Evolutionary conservation across 2,797 vertebrate genomes (phyloP).

Genomic region (Trachurus trachurus): DNA sequence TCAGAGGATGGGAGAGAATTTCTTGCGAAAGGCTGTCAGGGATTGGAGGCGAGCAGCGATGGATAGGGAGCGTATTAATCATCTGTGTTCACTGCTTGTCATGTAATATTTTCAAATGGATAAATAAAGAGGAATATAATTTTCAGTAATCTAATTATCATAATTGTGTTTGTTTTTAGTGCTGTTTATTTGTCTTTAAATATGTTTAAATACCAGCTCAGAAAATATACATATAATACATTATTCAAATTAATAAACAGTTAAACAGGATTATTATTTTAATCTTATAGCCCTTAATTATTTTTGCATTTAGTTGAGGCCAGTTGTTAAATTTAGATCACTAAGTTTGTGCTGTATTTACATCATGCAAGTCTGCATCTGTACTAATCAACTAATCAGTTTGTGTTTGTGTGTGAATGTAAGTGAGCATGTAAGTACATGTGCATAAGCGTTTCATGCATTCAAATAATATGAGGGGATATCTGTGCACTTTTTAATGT

Average conservation of each 20-base stretch:
- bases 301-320: constrained; percentile 18
- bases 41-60: constrained; percentile 52
- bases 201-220: background rate
- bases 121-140: constrained; percentile 3
- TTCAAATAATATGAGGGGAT: constrained; percentile 38
- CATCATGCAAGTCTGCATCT: constrained; percentile 36
- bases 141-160: constrained; percentile 20
- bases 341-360: constrained; percentile 37
- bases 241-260: background rate
- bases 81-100: constrained; percentile 44
- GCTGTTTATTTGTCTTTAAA: background rate
- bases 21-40: constrained; percentile 66
- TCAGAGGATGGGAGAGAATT: constrained; percentile 56
- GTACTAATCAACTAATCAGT: constrained; percentile 51
- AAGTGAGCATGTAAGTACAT: constrained; percentile 50
- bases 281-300: background rate
- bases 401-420: constrained; percentile 34
- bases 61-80: constrained; percentile 53
- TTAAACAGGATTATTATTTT: too few species aligned
- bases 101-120: constrained; percentile 15
- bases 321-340: constrained; percentile 21
- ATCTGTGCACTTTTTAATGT: constrained; percentile 47
- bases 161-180: constrained; percentile 3
- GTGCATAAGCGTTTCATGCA: constrained; percentile 46
- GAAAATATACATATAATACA: background rate